Base-by-base conservation (phyloP, 2,888 invertebrate genomes). In the Clistopyga incitator region DNA sequence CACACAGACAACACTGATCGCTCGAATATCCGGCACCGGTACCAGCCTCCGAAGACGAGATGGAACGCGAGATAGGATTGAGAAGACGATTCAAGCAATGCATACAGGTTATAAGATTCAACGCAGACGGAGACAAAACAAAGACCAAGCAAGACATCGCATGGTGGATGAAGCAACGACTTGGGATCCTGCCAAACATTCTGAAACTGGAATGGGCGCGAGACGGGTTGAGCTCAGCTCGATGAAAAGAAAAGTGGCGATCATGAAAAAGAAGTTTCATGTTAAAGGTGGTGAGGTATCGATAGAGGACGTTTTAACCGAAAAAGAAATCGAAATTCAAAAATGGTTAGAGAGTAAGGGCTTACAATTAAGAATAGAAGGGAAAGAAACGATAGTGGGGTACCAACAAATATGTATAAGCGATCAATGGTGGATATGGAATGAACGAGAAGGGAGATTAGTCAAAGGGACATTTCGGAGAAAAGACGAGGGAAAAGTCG, bases 361-460 rank as follows among this genome's bases (percentile, higher is more conserved):
- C n/a, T n/a, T n/a, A n/a, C n/a, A n/a, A n/a, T n/a, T 56, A 38
- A 20, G 45, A 38, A 18, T 45, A 11, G n/a, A 29, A n/a, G 61
- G 61, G n/a, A 34, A 29, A 29, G n/a, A 29, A n/a, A 34, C 10
- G 0, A 64, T 3, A 38, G 64, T n/a, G 15, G 50, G 52, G 2
- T 65, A 64, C 15, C 25, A 45, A 54, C 52, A 64, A 76, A 65
- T 65, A 25, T 65, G 76, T 29, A 64, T 76, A 76, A 29, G 65
- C 25, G 64, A 20, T 15, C 11, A 2, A 1, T 76, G 76, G 76
- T 29, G 18, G 50, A 10, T 47, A 15, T 76, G 76, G 76, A 64
- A 76, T 13, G 76, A 76, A 29, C 20, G 38, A n/a, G 29, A 18
- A 65, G 76, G 65, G 18, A 52, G 52, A 25, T n/a, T 23, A 13